Conservation (phyloP, 2,888 invertebrate species). For the Herminia tarsipennalis region DNA sequence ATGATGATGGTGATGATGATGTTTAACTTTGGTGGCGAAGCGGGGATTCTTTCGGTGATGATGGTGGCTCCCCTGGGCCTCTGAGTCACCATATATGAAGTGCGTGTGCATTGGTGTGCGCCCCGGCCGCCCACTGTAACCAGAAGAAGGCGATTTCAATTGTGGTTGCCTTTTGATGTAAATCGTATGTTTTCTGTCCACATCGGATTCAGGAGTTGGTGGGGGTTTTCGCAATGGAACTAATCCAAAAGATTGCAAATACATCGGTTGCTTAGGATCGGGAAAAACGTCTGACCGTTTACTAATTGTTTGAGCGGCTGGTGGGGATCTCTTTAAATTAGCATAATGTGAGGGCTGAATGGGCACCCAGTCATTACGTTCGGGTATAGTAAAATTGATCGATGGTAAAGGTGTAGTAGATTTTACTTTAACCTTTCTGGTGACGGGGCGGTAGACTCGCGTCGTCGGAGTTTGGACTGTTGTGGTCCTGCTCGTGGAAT, state of each 20-base stretch:
- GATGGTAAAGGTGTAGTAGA: slow-evolving; percentile 52
- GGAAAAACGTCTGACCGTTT: slow-evolving; percentile 60
- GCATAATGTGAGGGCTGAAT: slow-evolving; percentile 73
- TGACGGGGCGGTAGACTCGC: slow-evolving; percentile 68
- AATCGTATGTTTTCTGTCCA: slow-evolving; percentile 63
- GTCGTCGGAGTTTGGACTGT: slow-evolving; percentile 54
- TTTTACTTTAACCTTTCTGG: slow-evolving; percentile 66
- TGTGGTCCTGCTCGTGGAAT: slow-evolving; percentile 47
- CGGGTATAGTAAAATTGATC: slow-evolving; percentile 55
- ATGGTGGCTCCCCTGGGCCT: slow-evolving; percentile 60
- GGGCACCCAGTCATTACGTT: slow-evolving; percentile 78
- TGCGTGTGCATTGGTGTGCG: slow-evolving; percentile 51
- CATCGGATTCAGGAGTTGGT: slow-evolving; percentile 40
- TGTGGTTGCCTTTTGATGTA: slow-evolving; percentile 64
- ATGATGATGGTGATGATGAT: slow-evolving; percentile 88
- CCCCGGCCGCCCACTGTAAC: slow-evolving; percentile 62
- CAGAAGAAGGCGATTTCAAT: slow-evolving; percentile 62
- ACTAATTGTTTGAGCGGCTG: slow-evolving; percentile 47
- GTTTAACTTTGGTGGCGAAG: slow-evolving; percentile 79
- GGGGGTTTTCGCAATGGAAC: slow-evolving; percentile 59
- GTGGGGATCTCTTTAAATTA: slow-evolving; percentile 48
- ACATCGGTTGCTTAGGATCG: slow-evolving; percentile 59
- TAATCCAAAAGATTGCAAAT: slow-evolving; percentile 70
- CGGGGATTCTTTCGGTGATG: slow-evolving; percentile 55
- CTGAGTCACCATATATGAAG: slow-evolving; percentile 56